These are phyloP conservation scores for Adoxophyes honmai DNA, from an alignment of 1,140 invertebrate genomes.

Conservation along the genomic window DNA sequence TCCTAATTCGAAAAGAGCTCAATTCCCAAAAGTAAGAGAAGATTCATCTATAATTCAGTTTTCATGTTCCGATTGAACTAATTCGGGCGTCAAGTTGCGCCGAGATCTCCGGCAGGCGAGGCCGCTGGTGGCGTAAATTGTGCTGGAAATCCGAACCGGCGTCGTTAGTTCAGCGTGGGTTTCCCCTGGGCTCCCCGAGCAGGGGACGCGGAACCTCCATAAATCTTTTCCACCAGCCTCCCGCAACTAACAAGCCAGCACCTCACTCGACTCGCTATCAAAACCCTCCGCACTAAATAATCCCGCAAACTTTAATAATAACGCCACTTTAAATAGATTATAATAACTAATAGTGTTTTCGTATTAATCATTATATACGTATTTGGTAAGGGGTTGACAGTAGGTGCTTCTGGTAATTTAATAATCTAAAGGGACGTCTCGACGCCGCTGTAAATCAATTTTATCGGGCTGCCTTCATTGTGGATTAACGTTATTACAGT, in stretches of 20 bases:
- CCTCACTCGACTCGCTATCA: constrained; percentile 37
- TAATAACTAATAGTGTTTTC: constrained; percentile 46
- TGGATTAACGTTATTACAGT: constrained; percentile 36
- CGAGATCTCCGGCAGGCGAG: constrained; percentile 37
- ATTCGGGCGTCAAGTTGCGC: constrained; percentile 40
- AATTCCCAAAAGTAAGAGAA: constrained; percentile 10
- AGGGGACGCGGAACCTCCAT: constrained; percentile 62
- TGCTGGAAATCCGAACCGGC: constrained; percentile 65
- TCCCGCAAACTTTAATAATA: constrained; percentile 61
- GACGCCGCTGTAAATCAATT: constrained; percentile 43
- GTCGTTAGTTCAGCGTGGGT: constrained; percentile 61
- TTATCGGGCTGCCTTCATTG: constrained; percentile 34
- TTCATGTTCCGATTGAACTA: constrained; percentile 38
- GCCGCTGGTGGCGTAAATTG: constrained; percentile 56
- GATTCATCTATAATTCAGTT: constrained; percentile 16
- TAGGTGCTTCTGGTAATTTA: constrained; percentile 42
- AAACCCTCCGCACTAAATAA: constrained; percentile 58
- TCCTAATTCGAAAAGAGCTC: constrained; percentile 1
- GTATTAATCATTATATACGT: constrained; percentile 46
- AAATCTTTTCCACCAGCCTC: constrained; percentile 66
- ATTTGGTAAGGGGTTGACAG: constrained; percentile 33
- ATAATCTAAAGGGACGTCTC: constrained; percentile 48
- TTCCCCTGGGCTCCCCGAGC: constrained; percentile 52
- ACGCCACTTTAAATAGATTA: constrained; percentile 59
- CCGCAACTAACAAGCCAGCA: constrained; percentile 66